A percentile compares a stretch with the other conserved stretches of the same genome.
Evolutionary conservation across 2,797 vertebrate species (phyloP).

Genomic region (Hydrolagus colliei): DNA sequence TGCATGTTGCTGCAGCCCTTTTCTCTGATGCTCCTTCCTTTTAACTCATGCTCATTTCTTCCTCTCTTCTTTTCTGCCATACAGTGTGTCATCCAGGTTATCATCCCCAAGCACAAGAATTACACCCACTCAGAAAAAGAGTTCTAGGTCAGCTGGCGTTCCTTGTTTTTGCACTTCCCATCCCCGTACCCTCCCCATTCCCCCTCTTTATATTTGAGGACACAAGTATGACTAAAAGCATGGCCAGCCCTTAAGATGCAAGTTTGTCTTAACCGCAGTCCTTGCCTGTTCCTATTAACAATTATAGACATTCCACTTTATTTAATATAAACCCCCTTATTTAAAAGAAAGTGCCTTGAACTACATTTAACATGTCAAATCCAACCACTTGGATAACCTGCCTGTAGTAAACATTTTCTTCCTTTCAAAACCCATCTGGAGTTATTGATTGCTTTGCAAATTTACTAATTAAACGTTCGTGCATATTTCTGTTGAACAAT

Average conservation of each 20-base stretch:
- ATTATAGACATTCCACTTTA: no score
- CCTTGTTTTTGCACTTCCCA: conserved; percentile 36
- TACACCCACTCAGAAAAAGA: conserved; percentile 95
- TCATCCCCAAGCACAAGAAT: conserved; percentile 91
- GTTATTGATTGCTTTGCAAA: no score
- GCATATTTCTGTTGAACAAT: no score
- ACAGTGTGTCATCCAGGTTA: conserved; percentile 76
- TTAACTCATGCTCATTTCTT: conserved; percentile 51
- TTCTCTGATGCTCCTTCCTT: conserved; percentile 37
- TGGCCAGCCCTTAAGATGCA: not conserved
- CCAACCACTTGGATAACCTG: no score
- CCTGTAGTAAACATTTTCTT: no score
- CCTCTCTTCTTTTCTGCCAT: conserved; percentile 56
- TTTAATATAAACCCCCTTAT: not conserved
- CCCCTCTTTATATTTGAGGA: conserved; percentile 26
- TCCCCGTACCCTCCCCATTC: conserved; percentile 34
- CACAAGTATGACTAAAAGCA: not conserved
- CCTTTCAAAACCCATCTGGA: no score
- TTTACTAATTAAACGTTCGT: no score
- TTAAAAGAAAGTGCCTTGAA: not conserved
- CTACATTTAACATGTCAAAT: not conserved
- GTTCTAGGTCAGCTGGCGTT: conserved; percentile 83
- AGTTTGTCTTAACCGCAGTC: not conserved
- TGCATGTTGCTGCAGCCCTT: conserved; percentile 26
- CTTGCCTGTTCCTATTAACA: not conserved